Evolutionary conservation across 2,888 invertebrate genomes (phyloP).

Genomic region (Lasioglossum zephyrum): DNA sequence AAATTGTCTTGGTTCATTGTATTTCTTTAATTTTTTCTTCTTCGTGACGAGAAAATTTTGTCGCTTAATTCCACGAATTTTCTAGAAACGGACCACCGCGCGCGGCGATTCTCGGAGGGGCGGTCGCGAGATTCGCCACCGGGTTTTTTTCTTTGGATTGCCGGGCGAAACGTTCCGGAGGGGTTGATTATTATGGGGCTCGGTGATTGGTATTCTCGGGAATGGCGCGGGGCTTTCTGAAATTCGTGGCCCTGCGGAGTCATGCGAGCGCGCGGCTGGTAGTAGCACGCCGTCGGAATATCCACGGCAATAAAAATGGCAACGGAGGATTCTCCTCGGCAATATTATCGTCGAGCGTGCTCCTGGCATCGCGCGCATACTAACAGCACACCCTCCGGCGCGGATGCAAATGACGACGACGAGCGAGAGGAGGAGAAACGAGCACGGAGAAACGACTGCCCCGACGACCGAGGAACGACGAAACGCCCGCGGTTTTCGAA

Average conservation of each 20-base stretch:
- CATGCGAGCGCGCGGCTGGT: conserved; percentile 15
- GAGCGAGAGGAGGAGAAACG: conserved; percentile 24
- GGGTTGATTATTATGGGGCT: background rate
- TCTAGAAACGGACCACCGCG: background rate
- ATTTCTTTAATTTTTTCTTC: too few relatives aligned
- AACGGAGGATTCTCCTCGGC: conserved; percentile 36
- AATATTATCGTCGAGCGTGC: conserved; percentile 50
- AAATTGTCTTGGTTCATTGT: too few relatives aligned
- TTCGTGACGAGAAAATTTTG: background rate
- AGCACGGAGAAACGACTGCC: conserved; percentile 23
- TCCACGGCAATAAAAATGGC: conserved; percentile 34
- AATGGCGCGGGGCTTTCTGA: background rate
- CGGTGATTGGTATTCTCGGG: background rate
- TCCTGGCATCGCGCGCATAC: conserved; percentile 47
- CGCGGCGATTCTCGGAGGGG: background rate
- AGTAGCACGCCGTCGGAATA: conserved; percentile 26
- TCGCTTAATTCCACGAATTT: too few relatives aligned
- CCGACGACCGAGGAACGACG: conserved; percentile 39
- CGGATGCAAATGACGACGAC: conserved; percentile 50
- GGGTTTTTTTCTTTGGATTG: background rate
- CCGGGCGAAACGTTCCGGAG: background rate
- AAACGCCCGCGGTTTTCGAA: conserved; percentile 1
- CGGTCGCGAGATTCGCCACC: background rate
- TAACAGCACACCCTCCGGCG: conserved; percentile 54
- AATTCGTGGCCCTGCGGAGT: conserved; percentile 16